phyloP scores from a whole-genome alignment of 2,888 invertebrate species.

The Phasia obesa region DNA sequence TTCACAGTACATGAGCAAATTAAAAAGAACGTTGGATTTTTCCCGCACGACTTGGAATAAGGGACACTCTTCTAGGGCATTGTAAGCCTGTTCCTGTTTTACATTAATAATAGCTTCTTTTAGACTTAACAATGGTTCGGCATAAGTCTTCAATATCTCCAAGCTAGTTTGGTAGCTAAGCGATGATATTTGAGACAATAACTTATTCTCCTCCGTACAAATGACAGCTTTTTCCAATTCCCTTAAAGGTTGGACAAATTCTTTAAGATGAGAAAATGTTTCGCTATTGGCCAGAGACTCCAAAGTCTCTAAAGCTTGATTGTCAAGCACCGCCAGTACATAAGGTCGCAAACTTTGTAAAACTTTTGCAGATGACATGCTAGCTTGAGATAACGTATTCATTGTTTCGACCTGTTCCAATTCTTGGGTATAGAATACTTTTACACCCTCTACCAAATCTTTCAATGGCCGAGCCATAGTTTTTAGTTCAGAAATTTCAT shows the following conservation, averaged over 20 bases:
- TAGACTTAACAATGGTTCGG: constrained; percentile 74
- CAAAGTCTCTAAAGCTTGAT: constrained; percentile 75
- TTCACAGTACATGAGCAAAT: constrained; percentile 77
- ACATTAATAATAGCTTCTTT: constrained; percentile 75
- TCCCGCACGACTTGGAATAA: constrained; percentile 72
- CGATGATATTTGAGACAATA: constrained; percentile 73
- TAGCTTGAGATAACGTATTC: constrained; percentile 68
- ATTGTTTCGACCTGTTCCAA: constrained; percentile 73
- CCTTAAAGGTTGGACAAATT: constrained; percentile 80
- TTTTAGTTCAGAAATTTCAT: constrained; percentile 74
- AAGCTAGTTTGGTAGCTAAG: constrained; percentile 71
- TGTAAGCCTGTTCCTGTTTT: constrained; percentile 72
- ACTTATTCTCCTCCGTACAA: constrained; percentile 79
- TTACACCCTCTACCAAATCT: constrained; percentile 76
- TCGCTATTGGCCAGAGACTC: constrained; percentile 70
- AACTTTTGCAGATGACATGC: constrained; percentile 68
- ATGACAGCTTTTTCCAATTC: constrained; percentile 79
- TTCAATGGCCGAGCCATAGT: constrained; percentile 77
- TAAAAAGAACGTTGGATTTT: constrained; percentile 73
- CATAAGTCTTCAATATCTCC: constrained; percentile 71
- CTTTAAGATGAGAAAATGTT: constrained; percentile 76
- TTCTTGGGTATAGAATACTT: constrained; percentile 74
- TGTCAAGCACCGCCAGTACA: constrained; percentile 75
- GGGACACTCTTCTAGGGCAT: constrained; percentile 72
- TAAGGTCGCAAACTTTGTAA: constrained; percentile 74